phyloP scores from a whole-genome alignment of 2,888 invertebrate species.

The Arctia plantaginis region DNA sequence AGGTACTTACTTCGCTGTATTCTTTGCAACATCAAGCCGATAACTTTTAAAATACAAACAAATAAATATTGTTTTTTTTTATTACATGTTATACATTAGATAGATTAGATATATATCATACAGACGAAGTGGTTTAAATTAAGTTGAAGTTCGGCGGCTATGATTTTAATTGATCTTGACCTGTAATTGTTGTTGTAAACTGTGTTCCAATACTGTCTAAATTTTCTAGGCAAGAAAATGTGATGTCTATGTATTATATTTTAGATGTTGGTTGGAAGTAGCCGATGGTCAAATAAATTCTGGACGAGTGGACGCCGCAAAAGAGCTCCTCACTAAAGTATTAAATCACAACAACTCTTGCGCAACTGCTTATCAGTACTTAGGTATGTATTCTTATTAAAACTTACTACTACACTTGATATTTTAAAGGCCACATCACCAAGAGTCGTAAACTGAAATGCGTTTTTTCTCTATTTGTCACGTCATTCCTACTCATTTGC shows the following conservation, averaged over 20 bases:
- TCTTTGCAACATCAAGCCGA: no score
- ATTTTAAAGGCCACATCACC: background rate
- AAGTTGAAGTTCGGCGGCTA: no score
- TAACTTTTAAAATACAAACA: no score
- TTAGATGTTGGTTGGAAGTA: constrained; percentile 95
- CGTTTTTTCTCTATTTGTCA: background rate
- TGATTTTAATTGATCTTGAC: no score
- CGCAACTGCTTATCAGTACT: constrained; percentile 95
- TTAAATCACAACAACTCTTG: constrained; percentile 95
- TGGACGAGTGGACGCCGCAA: constrained; percentile 94
- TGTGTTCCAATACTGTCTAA: no score
- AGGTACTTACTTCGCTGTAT: no score
- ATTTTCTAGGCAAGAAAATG: background rate
- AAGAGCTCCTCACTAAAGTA: constrained; percentile 92
- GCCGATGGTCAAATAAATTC: constrained; percentile 92
- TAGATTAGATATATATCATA: no score
- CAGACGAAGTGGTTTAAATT: no score
- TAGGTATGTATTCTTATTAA: constrained; percentile 68
- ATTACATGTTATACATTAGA: no score
- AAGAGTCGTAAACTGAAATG: background rate
- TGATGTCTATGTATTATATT: constrained; percentile 13
- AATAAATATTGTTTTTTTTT: no score
- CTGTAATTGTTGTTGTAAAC: no score
- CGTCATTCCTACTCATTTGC: background rate
- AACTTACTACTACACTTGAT: background rate